Percentiles rank a stretch among this genome's conserved stretches.
These are phyloP conservation scores for Thalpophila matura DNA, from an alignment of 2,888 invertebrate genomes.

Conservation along the genomic window DNA sequence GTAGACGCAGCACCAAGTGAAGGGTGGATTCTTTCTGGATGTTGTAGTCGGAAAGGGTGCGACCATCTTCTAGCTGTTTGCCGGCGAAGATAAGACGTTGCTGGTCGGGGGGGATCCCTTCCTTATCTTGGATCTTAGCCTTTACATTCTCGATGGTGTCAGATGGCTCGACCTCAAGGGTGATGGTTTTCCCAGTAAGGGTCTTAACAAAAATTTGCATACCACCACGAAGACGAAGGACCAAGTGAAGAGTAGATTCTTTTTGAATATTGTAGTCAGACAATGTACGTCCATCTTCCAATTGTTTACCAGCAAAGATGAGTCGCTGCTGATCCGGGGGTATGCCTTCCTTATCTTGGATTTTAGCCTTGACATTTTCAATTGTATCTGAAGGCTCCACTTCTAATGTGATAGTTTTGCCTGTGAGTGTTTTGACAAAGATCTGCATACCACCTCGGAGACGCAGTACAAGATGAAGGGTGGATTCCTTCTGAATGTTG, in stretches of 20 bases:
- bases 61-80: conserved; percentile 79
- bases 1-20: conserved; percentile 75
- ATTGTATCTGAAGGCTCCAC: conserved; percentile 82
- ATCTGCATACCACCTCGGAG: conserved; percentile 83
- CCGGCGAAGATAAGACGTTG: conserved; percentile 80
- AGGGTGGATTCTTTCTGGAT: conserved; percentile 80
- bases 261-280: conserved; percentile 85
- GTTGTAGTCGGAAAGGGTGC: conserved; percentile 80
- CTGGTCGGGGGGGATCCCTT: conserved; percentile 81
- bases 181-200: conserved; percentile 78
- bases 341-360: conserved; percentile 83
- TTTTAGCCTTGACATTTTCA: conserved; percentile 83
- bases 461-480: conserved; percentile 78
- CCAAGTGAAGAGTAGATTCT: conserved; percentile 81
- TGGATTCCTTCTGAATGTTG: conserved; percentile 82
- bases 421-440: conserved; percentile 82
- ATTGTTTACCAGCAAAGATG: conserved; percentile 82
- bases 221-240: conserved; percentile 79
- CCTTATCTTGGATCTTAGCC: conserved; percentile 82
- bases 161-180: conserved; percentile 77
- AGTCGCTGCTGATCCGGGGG: conserved; percentile 83
- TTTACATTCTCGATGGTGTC: conserved; percentile 82
- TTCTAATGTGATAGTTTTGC: conserved; percentile 82
- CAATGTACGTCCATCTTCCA: conserved; percentile 82
- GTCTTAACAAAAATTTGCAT: conserved; percentile 84